phyloP scores from a whole-genome alignment of 1,140 invertebrate genomes.

The Tribolium madens region DNA sequence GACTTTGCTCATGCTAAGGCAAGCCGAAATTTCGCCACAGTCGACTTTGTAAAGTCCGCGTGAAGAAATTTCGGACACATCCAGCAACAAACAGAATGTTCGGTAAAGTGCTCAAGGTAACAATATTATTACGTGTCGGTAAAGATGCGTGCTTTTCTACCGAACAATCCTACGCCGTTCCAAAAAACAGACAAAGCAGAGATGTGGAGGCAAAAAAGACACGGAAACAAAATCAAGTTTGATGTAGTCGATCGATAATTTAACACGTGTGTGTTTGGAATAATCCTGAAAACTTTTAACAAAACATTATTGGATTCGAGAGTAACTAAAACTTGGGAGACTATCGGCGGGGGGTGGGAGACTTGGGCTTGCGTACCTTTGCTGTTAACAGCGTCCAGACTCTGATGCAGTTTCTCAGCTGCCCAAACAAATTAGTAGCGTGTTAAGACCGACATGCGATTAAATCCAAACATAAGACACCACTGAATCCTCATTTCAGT shows the following conservation, averaged over 20 bases:
- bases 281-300: constrained; percentile 19
- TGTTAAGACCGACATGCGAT: constrained; percentile 39
- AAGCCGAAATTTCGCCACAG: constrained; percentile 50
- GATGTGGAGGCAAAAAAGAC: constrained; percentile 46
- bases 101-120: constrained; percentile 18
- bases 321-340: too few species aligned
- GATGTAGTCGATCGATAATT: constrained; percentile 33
- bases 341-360: background rate
- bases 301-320: background rate
- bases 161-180: constrained; percentile 37
- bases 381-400: constrained; percentile 74
- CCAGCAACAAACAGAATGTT: constrained; percentile 46
- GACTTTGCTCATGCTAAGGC: constrained; percentile 62
- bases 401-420: constrained; percentile 73
- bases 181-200: constrained; percentile 48
- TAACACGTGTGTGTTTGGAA: constrained; percentile 36
- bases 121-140: constrained; percentile 28
- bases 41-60: background rate
- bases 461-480: constrained; percentile 43
- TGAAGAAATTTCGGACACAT: constrained; percentile 54
- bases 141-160: constrained; percentile 24
- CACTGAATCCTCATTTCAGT: background rate
- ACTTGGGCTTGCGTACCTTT: constrained; percentile 68
- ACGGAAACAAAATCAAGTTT: constrained; percentile 55
- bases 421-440: constrained; percentile 59